Percentiles rank a stretch among this genome's conserved stretches.
phyloP scores from a whole-genome alignment of 2,888 invertebrate species.

The Embidobia sp. region DNA sequence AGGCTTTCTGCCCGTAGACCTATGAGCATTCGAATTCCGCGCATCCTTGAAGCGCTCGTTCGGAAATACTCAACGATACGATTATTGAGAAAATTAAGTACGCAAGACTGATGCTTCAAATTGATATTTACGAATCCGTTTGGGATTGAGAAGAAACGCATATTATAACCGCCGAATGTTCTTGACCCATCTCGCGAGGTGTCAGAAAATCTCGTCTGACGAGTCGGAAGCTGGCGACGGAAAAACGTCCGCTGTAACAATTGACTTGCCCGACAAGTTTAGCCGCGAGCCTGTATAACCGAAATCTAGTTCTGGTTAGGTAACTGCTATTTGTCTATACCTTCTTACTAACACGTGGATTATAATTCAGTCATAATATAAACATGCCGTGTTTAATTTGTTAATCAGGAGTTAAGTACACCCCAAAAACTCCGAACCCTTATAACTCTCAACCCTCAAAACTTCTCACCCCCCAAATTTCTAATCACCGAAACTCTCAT shows the following conservation, averaged over 20 bases:
- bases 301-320: conserved; percentile 49
- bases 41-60: conserved; percentile 78
- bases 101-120: conserved; percentile 54
- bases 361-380: too few species aligned
- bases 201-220: conserved; percentile 21
- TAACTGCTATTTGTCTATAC: conserved; percentile 32
- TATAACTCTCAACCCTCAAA: too few species aligned
- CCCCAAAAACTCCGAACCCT: too few species aligned
- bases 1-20: conserved; percentile 69
- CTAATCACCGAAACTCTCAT: too few species aligned
- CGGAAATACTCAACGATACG: conserved; percentile 78
- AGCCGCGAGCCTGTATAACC: conserved; percentile 15
- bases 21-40: conserved; percentile 74
- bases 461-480: too few species aligned
- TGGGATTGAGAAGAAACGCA: neutral
- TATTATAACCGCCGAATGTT: conserved; percentile 4
- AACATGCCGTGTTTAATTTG: too few species aligned
- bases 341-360: too few species aligned
- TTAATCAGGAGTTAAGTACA: too few species aligned
- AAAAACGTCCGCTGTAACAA: conserved; percentile 37
- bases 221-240: conserved; percentile 26
- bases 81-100: conserved; percentile 80
- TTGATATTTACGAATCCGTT: conserved; percentile 54
- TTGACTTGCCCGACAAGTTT: conserved; percentile 50
- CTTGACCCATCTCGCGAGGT: conserved; percentile 10